phyloP scores from a whole-genome alignment of 2,113 vertebrate genomes.

The Periophthalmus modestus region DNA sequence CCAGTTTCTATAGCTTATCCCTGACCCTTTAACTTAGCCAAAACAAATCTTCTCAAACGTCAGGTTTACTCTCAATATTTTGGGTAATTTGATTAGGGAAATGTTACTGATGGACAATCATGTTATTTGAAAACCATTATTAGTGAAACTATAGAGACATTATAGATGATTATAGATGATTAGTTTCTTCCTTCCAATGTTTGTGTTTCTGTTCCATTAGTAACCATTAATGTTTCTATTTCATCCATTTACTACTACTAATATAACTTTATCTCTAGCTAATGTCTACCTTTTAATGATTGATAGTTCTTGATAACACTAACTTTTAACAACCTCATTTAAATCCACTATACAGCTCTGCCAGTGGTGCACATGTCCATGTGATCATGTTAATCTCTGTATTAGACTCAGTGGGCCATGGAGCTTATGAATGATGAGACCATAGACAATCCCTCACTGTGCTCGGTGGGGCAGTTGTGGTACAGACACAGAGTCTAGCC shows the following conservation, averaged over 20 bases:
- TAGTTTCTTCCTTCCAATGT: too few relatives aligned
- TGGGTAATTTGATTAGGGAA: constrained; percentile 46
- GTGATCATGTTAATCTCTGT: constrained; percentile 45
- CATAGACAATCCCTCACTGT: background rate
- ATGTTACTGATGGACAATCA: background rate
- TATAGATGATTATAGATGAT: too few relatives aligned
- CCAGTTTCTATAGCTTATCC: constrained; percentile 52
- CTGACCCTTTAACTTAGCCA: constrained; percentile 34
- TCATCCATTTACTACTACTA: background rate
- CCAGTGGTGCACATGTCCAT: background rate
- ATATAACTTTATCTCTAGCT: background rate
- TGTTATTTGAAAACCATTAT: background rate
- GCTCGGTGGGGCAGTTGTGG: constrained; percentile 8
- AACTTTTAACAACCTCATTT: background rate
- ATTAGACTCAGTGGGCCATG: constrained; percentile 27
- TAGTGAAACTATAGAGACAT: background rate
- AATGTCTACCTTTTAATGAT: background rate
- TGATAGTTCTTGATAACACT: background rate
- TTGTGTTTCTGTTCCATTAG: too few relatives aligned
- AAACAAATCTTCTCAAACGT: constrained; percentile 24
- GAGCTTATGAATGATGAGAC: constrained; percentile 35
- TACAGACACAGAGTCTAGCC: constrained; percentile 21
- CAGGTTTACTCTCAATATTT: constrained; percentile 9
- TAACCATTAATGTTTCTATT: too few relatives aligned
- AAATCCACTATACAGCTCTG: background rate